Conservation (phyloP, 2,797 vertebrate species). For the Antrozous pallidus region DNA sequence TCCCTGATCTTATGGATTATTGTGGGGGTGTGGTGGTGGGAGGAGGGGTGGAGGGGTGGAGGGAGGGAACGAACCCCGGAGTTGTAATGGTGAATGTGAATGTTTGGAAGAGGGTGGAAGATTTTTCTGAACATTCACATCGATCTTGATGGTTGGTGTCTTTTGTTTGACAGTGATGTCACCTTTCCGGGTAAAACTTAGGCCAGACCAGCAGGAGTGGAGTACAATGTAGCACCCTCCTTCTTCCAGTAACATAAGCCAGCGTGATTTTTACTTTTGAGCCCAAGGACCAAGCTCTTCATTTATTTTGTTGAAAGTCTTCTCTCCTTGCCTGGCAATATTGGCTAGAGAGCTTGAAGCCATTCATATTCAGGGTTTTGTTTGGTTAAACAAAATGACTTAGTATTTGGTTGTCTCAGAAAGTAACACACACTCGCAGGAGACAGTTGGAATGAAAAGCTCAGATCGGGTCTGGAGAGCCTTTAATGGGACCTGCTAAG, state of each 20-base stretch:
- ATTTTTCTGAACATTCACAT: background rate
- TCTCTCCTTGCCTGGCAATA: background rate
- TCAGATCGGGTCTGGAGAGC: background rate
- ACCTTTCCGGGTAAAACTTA: background rate
- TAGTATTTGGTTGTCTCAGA: constrained; percentile 42
- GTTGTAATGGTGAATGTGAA: background rate
- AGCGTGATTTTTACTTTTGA: background rate
- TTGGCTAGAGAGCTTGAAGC: background rate
- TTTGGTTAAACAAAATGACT: constrained; percentile 26
- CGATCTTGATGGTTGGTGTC: background rate
- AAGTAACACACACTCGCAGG: background rate
- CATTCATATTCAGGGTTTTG: background rate
- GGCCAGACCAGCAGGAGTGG: background rate
- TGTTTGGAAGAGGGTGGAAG: background rate
- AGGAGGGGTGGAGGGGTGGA: too few species aligned
- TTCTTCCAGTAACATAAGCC: background rate
- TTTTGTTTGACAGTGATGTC: background rate
- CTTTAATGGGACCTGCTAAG: background rate
- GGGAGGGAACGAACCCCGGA: background rate
- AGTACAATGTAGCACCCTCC: background rate
- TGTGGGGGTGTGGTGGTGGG: too few species aligned
- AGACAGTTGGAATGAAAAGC: background rate
- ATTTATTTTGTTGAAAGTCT: background rate
- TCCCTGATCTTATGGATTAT: background rate
- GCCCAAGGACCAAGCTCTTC: background rate